Evolutionary conservation across 2,113 vertebrate species (phyloP).

Genomic region (Salvelinus sp.): DNA sequence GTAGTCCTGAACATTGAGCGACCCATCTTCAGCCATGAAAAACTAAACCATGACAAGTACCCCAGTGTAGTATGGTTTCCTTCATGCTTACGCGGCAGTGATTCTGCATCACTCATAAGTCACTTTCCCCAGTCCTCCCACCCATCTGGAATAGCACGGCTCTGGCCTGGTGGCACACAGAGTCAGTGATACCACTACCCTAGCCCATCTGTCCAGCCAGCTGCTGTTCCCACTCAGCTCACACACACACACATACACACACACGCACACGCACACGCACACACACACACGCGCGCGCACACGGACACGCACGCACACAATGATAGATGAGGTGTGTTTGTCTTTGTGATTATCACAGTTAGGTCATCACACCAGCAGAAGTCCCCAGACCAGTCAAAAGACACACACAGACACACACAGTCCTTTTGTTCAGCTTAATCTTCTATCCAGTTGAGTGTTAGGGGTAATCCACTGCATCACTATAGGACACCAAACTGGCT

Average conservation of each 20-base stretch:
- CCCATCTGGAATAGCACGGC: slow-evolving; percentile 53
- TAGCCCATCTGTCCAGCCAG: slow-evolving; percentile 58
- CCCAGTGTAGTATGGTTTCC: neutral
- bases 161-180: slow-evolving; percentile 24
- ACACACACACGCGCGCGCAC: neutral
- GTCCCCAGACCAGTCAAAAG: neutral
- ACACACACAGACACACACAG: neutral
- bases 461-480: neutral
- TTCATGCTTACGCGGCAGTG: slow-evolving; percentile 58
- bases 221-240: neutral
- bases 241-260: neutral
- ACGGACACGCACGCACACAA: neutral
- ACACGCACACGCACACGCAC: no score
- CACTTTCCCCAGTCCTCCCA: slow-evolving; percentile 43
- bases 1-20: no score
- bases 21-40: no score
- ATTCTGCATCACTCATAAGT: slow-evolving; percentile 63
- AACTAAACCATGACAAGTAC: no score
- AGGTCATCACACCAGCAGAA: neutral
- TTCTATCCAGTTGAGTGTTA: neutral
- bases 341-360: no score
- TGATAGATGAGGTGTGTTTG: no score
- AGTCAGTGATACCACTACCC: slow-evolving; percentile 14
- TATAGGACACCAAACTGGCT: neutral
- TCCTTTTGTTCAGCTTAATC: neutral